These are phyloP conservation scores for Acanthurus lineatus DNA, from an alignment of 2,797 vertebrate genomes.

Conservation along the genomic window DNA sequence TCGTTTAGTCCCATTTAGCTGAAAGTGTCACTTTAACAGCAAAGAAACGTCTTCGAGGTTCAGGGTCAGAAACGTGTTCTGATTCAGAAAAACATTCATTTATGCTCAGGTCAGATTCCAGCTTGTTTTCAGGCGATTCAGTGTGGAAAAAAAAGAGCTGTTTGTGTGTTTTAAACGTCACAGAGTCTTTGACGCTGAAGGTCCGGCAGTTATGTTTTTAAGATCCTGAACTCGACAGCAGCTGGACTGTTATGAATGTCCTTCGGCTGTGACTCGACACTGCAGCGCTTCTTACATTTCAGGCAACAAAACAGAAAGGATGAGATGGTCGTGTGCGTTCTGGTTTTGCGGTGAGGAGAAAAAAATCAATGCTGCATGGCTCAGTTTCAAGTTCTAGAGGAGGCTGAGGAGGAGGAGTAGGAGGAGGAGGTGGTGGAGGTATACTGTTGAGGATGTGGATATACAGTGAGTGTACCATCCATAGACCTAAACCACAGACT, in stretches of 20 bases:
- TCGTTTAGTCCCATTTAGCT: conserved; percentile 89
- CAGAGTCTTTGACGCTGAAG: neutral
- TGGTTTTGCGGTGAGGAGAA: conserved; percentile 50
- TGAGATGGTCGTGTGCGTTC: conserved; percentile 46
- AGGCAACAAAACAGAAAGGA: conserved; percentile 44
- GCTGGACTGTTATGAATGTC: conserved; percentile 13
- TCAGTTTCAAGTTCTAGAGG: conserved; percentile 59
- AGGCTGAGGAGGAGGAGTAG: conserved; percentile 41
- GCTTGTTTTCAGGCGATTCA: neutral
- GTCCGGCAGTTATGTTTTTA: conserved; percentile 27
- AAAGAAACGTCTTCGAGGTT: conserved; percentile 69
- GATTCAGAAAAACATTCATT: conserved; percentile 28
- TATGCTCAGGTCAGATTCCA: conserved; percentile 22
- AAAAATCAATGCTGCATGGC: conserved; percentile 70
- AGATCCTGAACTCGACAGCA: conserved; percentile 26
- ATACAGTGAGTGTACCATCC: conserved; percentile 69
- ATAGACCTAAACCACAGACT: conserved; percentile 33
- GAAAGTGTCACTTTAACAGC: conserved; percentile 4
- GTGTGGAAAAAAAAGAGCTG: neutral
- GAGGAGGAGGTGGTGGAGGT: conserved; percentile 24
- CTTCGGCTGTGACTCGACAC: conserved; percentile 47
- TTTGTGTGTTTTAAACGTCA: too few relatives aligned
- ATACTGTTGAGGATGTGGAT: conserved; percentile 71
- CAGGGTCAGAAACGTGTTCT: neutral
- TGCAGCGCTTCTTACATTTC: conserved; percentile 51